Evolutionary conservation across 2,797 vertebrate genomes (phyloP).

Genomic region (Neoniphon sammara): DNA sequence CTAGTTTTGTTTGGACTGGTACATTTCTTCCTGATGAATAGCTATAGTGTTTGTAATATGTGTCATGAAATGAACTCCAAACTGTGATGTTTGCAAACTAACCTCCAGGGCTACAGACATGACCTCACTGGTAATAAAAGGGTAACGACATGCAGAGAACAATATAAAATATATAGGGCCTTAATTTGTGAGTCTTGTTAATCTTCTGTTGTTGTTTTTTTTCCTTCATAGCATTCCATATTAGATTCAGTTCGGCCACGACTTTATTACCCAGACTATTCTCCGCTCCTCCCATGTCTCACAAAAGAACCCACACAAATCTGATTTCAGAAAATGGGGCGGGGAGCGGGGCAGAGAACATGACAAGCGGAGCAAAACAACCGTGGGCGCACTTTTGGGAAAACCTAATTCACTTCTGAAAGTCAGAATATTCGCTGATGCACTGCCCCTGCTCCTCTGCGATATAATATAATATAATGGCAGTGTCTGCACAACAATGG

Average conservation of each 20-base stretch:
- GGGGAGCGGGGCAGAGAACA: conserved; percentile 65
- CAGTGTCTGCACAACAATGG: conserved; percentile 81
- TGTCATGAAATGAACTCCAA: conserved; percentile 23
- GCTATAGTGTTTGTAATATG: conserved; percentile 6
- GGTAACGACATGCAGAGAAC: conserved; percentile 46
- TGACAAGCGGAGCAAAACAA: conserved; percentile 76
- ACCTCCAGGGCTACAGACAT: conserved; percentile 39
- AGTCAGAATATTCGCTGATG: conserved; percentile 81
- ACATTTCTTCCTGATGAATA: conserved; percentile 33
- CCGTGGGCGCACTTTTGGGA: conserved; percentile 76
- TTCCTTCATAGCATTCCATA: conserved; percentile 41
- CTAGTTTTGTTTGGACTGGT: background rate
- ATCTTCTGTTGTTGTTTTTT: conserved; percentile 57
- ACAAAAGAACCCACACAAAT: conserved; percentile 78
- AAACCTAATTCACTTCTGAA: conserved; percentile 80
- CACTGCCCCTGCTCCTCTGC: conserved; percentile 70
- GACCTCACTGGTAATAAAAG: conserved; percentile 67
- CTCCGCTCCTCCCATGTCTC: conserved; percentile 68
- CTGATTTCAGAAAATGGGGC: conserved; percentile 74
- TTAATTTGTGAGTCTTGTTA: conserved; percentile 66
- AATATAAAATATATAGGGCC: conserved; percentile 49
- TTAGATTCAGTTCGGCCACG: conserved; percentile 55
- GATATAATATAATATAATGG: conserved; percentile 73
- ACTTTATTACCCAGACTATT: conserved; percentile 71
- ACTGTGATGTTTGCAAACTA: conserved; percentile 34